phyloP scores from a whole-genome alignment of 2,113 vertebrate species.

The Chloropsis cyanopogon region DNA sequence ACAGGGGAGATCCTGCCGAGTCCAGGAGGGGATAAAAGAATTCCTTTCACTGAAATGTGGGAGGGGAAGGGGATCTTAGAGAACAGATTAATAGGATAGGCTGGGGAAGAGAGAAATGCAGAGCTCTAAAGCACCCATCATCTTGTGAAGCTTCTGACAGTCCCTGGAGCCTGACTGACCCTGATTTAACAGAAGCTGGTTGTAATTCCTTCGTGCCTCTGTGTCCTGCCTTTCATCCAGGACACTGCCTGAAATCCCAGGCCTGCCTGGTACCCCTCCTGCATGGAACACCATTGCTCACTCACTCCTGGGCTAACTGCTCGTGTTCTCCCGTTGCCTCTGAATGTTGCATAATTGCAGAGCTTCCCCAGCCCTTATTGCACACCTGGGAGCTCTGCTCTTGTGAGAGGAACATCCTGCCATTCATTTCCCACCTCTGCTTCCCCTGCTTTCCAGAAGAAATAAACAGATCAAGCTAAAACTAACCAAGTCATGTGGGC shows the following conservation, averaged over 20 bases:
- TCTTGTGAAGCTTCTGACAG: not conserved
- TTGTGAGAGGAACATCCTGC: not conserved
- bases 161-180: not conserved
- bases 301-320: not conserved
- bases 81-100: not conserved
- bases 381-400: not conserved
- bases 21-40: not conserved
- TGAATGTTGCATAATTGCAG: not conserved
- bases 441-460: not conserved
- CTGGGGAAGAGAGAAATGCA: not conserved
- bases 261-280: fast-evolving
- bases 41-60: not conserved
- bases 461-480: not conserved
- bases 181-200: not conserved
- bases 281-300: not conserved
- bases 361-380: not conserved
- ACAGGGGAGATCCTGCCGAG: not conserved
- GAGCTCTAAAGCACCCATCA: not conserved
- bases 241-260: not conserved
- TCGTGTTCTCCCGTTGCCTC: not conserved
- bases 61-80: not conserved
- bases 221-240: not conserved
- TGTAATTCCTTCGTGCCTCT: not conserved
- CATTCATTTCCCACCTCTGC: not conserved
- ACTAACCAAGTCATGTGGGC: not conserved